These are phyloP conservation scores for Drosophila neonasuta DNA, from an alignment of 2,888 invertebrate genomes.

Conservation along the genomic window DNA sequence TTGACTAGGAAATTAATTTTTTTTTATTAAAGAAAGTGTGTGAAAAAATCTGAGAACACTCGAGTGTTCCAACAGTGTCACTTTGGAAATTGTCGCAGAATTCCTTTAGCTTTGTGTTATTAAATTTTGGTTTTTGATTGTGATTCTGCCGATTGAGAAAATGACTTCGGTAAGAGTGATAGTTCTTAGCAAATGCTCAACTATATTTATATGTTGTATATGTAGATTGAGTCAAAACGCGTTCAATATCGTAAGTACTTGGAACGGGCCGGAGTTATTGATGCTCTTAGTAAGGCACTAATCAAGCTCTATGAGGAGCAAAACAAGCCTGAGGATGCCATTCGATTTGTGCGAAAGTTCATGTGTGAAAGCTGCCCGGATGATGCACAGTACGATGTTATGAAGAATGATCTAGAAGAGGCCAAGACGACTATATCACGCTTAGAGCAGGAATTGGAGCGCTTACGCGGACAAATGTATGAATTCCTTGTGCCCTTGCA, in stretches of 20 bases:
- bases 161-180: conserved; percentile 79
- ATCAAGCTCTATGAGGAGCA: conserved; percentile 82
- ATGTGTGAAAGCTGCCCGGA: conserved; percentile 82
- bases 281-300: conserved; percentile 81
- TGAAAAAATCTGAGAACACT: conserved; percentile 37
- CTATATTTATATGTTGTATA: not conserved
- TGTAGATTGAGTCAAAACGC: conserved; percentile 82
- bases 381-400: conserved; percentile 79
- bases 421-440: conserved; percentile 74
- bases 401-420: conserved; percentile 79
- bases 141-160: conserved; percentile 31
- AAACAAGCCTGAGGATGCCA: conserved; percentile 82
- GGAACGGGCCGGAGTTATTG: conserved; percentile 81
- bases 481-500: conserved; percentile 20
- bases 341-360: conserved; percentile 81
- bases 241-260: conserved; percentile 82
- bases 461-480: conserved; percentile 80
- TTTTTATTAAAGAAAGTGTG: conserved; percentile 38
- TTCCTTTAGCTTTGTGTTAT: conserved; percentile 40
- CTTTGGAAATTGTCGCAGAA: conserved; percentile 24
- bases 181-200: too few species aligned
- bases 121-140: conserved; percentile 52
- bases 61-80: conserved; percentile 18
- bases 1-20: conserved; percentile 55
- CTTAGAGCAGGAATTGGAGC: conserved; percentile 79